A percentile compares a stretch with the other conserved stretches of the same genome.
Conservation (phyloP, 2,797 vertebrate species). For the Dipus sagitta region DNA sequence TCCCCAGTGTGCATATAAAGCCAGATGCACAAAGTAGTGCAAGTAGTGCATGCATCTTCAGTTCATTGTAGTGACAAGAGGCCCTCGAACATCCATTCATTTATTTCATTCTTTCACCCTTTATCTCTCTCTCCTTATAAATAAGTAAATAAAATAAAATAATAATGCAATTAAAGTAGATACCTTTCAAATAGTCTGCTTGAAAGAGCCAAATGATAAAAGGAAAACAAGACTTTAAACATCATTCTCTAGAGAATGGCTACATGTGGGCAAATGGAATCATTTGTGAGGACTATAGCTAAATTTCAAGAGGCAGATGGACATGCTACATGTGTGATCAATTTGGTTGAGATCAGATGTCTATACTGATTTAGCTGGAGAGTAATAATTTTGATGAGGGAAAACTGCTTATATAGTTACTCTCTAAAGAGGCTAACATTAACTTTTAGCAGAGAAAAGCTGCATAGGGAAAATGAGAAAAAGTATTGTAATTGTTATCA, state of each 20-base stretch:
- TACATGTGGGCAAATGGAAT: background rate
- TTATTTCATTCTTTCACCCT: too few relatives aligned
- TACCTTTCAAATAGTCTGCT: background rate
- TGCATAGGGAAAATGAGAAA: background rate
- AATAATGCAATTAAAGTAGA: background rate
- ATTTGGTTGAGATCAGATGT: background rate
- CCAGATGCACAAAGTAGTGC: too few relatives aligned
- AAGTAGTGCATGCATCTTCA: too few relatives aligned
- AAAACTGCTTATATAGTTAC: background rate
- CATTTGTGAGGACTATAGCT: background rate
- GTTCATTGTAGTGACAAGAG: too few relatives aligned
- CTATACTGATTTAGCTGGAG: background rate
- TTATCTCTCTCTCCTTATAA: too few relatives aligned
- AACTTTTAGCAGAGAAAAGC: background rate
- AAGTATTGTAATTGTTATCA: background rate
- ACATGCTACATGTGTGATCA: background rate
- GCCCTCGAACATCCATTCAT: too few relatives aligned
- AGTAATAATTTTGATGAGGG: background rate
- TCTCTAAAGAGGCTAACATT: background rate
- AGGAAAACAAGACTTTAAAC: background rate
- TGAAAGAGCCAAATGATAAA: background rate
- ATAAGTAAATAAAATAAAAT: too few relatives aligned
- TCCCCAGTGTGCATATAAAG: too few relatives aligned
- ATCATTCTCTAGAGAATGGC: background rate
- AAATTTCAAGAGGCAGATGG: background rate